Base-by-base conservation (phyloP, 1,140 invertebrate genomes). In the Leucophenga varia region DNA sequence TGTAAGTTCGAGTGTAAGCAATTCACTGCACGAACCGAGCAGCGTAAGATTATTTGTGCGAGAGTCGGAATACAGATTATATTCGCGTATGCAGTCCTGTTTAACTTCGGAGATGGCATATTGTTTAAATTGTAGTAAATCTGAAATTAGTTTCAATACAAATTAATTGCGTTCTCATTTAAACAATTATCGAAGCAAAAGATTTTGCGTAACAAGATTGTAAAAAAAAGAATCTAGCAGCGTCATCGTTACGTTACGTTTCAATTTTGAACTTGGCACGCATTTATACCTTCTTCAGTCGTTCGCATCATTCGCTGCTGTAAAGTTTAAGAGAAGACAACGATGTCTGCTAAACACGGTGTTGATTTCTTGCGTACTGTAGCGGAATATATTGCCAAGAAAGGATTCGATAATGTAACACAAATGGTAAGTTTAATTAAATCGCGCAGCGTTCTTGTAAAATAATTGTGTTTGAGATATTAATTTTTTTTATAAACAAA, bases 371-470 rank as follows among this genome's bases (percentile, higher is more conserved):
- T 79, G 2, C 78, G 74, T 54, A 22, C 52, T 12, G 10, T 78
- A 3, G 57, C 73, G 7, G 55, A 77, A 16, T 59, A 19, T 39
- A 32, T 72, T 1, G 30, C 43, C 3, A 69, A 71, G 14, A 68
- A 74, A 21, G 63, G 72, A 32, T 81, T 78, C 51, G 79, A 77
- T 37, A 59, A 59, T 10, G 75, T 79, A 40, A 55, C 81, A 17
- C 75, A 79, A 52, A 79, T 79, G 59, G 82, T 83, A 54, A 71
- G 56, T 47, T 5, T 10, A 5, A 25, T n/a, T n/a, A n/a, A n/a
- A n/a, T n/a, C n/a, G n/a, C n/a, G n/a, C n/a, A n/a, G n/a, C n/a
- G n/a, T n/a, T n/a, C n/a, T n/a, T n/a, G n/a, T n/a, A n/a, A n/a
- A n/a, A n/a, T n/a, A n/a, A n/a, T n/a, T n/a, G n/a, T n/a, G n/a